Evolutionary conservation across 2,888 invertebrate genomes (phyloP).

Genomic region (Carterocephalus palaemon): DNA sequence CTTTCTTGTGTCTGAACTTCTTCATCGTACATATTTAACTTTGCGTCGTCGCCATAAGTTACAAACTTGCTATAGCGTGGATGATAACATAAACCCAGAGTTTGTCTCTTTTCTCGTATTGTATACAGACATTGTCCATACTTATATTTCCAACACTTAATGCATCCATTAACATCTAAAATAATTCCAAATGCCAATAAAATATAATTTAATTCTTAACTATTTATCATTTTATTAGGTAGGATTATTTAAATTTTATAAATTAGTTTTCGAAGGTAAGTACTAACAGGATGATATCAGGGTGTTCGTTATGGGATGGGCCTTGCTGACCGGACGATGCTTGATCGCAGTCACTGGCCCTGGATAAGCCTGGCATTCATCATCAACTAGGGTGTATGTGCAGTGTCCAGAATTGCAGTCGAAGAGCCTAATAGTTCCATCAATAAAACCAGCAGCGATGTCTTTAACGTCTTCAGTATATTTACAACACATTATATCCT

Average conservation of each 20-base stretch:
- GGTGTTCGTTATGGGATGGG: slow-evolving; percentile 79
- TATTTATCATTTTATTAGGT: neutral
- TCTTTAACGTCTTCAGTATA: slow-evolving; percentile 80
- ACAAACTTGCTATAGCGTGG: slow-evolving; percentile 73
- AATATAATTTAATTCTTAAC: neutral
- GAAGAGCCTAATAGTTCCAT: slow-evolving; percentile 79
- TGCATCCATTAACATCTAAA: slow-evolving; percentile 82
- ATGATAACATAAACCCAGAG: slow-evolving; percentile 81
- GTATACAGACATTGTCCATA: slow-evolving; percentile 81
- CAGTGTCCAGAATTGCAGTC: slow-evolving; percentile 70
- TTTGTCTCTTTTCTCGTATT: slow-evolving; percentile 82
- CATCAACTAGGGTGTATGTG: slow-evolving; percentile 71
- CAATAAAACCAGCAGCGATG: slow-evolving; percentile 80
- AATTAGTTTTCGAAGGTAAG: too few species aligned
- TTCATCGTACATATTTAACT: slow-evolving; percentile 83
- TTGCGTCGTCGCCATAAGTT: slow-evolving; percentile 82
- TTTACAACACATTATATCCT: slow-evolving; percentile 77
- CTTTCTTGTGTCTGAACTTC: slow-evolving; percentile 82
- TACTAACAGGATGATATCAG: slow-evolving; percentile 76
- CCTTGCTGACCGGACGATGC: slow-evolving; percentile 78
- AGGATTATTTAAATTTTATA: too few species aligned
- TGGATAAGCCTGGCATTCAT: slow-evolving; percentile 73
- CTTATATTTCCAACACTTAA: slow-evolving; percentile 84
- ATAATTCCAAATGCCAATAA: slow-evolving; percentile 9
- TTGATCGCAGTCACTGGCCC: slow-evolving; percentile 80